Evolutionary conservation across 1,140 invertebrate genomes (phyloP).

Genomic region (Papilio polytes): DNA sequence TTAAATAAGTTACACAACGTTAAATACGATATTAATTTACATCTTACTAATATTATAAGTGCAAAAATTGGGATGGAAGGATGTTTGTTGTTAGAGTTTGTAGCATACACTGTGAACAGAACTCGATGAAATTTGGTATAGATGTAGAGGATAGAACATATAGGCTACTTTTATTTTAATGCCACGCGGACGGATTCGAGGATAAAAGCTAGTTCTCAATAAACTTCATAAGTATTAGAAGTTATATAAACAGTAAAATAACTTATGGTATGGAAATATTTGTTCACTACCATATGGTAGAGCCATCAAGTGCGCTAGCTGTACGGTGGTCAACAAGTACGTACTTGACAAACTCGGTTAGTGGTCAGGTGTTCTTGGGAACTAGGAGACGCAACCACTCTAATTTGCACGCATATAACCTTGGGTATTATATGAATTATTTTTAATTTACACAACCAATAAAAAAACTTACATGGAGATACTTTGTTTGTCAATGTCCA

Average conservation of each 20-base stretch:
- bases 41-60: background rate
- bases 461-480: too few species aligned
- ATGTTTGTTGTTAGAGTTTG: background rate
- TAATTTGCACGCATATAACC: background rate
- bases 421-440: background rate
- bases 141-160: too few species aligned
- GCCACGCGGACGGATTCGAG: too few species aligned
- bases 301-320: background rate
- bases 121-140: too few species aligned
- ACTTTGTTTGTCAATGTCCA: too few species aligned
- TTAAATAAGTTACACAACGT: slow-evolving; percentile 9
- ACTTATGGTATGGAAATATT: background rate
- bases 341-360: background rate
- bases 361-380: slow-evolving; percentile 12
- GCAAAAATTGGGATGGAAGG: too few species aligned
- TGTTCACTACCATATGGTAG: background rate
- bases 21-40: background rate
- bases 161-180: too few species aligned
- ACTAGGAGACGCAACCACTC: slow-evolving; percentile 2
- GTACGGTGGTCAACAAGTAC: background rate
- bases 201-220: too few species aligned
- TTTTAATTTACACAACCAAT: too few species aligned
- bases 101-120: too few species aligned
- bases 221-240: too few species aligned
- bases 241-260: too few species aligned